A percentile compares a stretch with the other conserved stretches of the same genome.
These are phyloP conservation scores for Lophochroa leadbeateri DNA, from an alignment of 2,113 vertebrate species.

Conservation along the genomic window DNA sequence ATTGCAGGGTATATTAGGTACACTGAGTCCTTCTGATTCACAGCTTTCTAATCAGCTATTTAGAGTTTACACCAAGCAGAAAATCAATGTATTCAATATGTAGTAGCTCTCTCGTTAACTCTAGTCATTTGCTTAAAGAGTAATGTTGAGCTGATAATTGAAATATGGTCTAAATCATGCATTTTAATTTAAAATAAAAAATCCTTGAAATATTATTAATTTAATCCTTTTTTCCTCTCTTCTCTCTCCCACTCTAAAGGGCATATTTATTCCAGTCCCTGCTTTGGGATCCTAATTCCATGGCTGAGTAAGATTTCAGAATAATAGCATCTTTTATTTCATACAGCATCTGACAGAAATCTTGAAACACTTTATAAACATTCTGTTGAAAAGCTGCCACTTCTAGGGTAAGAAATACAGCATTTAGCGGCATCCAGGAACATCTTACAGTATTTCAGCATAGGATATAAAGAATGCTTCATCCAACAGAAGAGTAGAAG, in stretches of 20 bases:
- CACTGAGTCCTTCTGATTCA: conserved; percentile 78
- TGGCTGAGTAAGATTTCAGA: conserved; percentile 31
- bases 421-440: background rate
- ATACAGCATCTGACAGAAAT: background rate
- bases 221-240: conserved; percentile 48
- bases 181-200: conserved; percentile 80
- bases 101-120: conserved; percentile 80
- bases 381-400: background rate
- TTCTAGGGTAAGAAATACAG: background rate
- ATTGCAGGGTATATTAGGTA: conserved; percentile 73
- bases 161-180: conserved; percentile 77
- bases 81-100: conserved; percentile 83
- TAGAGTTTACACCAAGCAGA: conserved; percentile 83
- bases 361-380: conserved; percentile 7
- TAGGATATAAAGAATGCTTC: background rate
- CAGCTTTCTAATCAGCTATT: conserved; percentile 80
- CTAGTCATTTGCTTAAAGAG: conserved; percentile 81
- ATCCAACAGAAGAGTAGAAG: background rate
- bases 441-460: background rate
- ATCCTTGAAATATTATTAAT: conserved; percentile 74
- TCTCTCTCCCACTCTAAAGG: background rate
- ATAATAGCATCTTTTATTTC: conserved; percentile 20
- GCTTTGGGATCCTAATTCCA: conserved; percentile 34
- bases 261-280: conserved; percentile 54
- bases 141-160: conserved; percentile 82